Percentiles rank a stretch among this genome's conserved stretches.
Conservation (phyloP, 2,888 invertebrate genomes). For the Crematogaster levior region DNA sequence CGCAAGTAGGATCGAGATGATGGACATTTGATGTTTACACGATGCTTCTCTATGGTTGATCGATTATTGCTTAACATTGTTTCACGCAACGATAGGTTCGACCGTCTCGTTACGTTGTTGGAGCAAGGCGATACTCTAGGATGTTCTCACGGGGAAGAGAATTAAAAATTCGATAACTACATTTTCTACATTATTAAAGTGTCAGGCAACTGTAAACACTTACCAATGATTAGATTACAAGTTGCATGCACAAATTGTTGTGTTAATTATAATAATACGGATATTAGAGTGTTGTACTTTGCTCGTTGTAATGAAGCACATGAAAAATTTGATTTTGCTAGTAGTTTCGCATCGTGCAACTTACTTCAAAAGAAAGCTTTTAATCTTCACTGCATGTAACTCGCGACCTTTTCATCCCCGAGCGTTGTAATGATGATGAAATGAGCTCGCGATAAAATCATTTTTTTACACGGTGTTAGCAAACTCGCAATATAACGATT, state of each 20-base stretch:
- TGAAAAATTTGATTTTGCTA: background rate
- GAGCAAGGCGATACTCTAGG: constrained; percentile 17
- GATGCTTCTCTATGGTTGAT: constrained; percentile 75
- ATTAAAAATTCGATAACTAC: constrained; percentile 38
- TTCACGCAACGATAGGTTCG: constrained; percentile 71
- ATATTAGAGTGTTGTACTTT: background rate
- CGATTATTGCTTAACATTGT: constrained; percentile 80
- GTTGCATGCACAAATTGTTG: background rate
- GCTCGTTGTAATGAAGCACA: no score
- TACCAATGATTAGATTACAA: background rate
- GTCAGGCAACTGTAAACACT: background rate
- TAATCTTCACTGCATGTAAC: background rate
- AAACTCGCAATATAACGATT: background rate
- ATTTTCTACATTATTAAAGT: background rate
- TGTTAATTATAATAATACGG: background rate
- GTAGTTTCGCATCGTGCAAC: background rate
- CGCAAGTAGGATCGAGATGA: constrained; percentile 30
- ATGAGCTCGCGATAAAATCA: background rate
- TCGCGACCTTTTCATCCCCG: background rate
- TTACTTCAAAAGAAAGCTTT: background rate
- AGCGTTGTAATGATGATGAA: background rate
- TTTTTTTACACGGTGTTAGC: background rate
- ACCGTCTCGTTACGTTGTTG: constrained; percentile 58
- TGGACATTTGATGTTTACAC: constrained; percentile 78
- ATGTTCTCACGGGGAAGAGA: background rate